These are phyloP conservation scores for Triplophysa dalaica DNA, from an alignment of 2,113 vertebrate species.

Conservation along the genomic window DNA sequence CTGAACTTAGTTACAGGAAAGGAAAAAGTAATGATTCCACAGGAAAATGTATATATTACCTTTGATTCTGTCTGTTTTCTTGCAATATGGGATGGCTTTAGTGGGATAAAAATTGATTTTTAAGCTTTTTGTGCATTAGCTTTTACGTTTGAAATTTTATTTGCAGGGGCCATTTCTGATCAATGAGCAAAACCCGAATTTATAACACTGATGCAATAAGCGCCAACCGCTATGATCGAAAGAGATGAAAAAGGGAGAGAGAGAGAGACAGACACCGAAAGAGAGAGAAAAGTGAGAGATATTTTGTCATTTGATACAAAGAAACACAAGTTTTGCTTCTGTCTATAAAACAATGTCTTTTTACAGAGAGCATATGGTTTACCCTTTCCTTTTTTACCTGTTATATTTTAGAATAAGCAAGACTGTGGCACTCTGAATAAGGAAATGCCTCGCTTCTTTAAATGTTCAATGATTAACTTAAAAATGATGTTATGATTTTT, in stretches of 20 bases:
- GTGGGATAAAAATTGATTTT: conserved; percentile 83
- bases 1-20: conserved; percentile 70
- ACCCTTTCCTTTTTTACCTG: neutral
- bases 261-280: neutral
- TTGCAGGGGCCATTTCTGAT: conserved; percentile 78
- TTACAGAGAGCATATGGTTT: conserved; percentile 34
- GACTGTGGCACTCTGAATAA: neutral
- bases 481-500: too few species aligned
- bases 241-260: conserved; percentile 15
- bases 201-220: conserved; percentile 76
- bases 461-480: neutral
- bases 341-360: conserved; percentile 39
- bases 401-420: neutral
- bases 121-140: conserved; percentile 82
- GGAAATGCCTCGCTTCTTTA: neutral
- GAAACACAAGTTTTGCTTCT: conserved; percentile 19
- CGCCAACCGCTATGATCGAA: conserved; percentile 35
- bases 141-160: conserved; percentile 80
- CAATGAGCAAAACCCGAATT: conserved; percentile 78
- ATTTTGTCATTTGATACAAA: conserved; percentile 18
- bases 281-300: conserved; percentile 15
- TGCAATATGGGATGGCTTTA: conserved; percentile 73
- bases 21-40: conserved; percentile 76
- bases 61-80: conserved; percentile 81
- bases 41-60: conserved; percentile 79